Percentiles rank a stretch among this genome's conserved stretches.
Evolutionary conservation across 2,113 vertebrate genomes (phyloP).

Genomic region (Eudyptes chrysolophus): DNA sequence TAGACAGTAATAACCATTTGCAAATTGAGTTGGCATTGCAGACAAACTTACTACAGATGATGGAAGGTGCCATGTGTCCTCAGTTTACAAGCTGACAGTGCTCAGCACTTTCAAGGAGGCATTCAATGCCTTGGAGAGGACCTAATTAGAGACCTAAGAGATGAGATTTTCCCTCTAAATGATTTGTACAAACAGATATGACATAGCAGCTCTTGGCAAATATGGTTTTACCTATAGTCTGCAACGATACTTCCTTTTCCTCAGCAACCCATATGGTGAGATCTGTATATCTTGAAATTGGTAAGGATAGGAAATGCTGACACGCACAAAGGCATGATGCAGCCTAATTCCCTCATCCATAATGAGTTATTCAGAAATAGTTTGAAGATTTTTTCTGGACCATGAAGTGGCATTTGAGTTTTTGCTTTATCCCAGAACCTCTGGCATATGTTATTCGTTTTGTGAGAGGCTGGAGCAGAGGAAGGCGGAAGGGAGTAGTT

Average conservation of each 20-base stretch:
- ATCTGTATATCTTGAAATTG: background rate
- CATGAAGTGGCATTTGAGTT: background rate
- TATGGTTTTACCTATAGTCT: background rate
- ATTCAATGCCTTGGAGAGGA: background rate
- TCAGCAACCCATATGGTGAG: rapidly evolving
- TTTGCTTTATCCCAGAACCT: background rate
- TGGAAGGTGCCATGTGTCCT: background rate
- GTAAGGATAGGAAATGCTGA: background rate
- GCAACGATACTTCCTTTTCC: background rate
- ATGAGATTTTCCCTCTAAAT: background rate
- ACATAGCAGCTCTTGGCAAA: background rate
- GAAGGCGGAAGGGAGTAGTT: background rate
- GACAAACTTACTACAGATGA: background rate
- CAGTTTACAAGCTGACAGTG: background rate
- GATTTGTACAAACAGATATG: background rate
- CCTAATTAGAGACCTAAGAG: background rate
- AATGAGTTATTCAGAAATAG: background rate
- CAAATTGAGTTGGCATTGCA: background rate
- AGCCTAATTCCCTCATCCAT: background rate
- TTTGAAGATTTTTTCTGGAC: background rate
- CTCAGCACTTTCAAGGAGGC: background rate
- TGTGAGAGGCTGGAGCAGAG: background rate
- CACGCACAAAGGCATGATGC: background rate
- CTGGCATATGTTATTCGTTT: background rate
- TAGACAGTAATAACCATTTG: background rate